These are phyloP conservation scores for Cheilosia vernalis DNA, from an alignment of 2,888 invertebrate genomes.

Conservation along the genomic window DNA sequence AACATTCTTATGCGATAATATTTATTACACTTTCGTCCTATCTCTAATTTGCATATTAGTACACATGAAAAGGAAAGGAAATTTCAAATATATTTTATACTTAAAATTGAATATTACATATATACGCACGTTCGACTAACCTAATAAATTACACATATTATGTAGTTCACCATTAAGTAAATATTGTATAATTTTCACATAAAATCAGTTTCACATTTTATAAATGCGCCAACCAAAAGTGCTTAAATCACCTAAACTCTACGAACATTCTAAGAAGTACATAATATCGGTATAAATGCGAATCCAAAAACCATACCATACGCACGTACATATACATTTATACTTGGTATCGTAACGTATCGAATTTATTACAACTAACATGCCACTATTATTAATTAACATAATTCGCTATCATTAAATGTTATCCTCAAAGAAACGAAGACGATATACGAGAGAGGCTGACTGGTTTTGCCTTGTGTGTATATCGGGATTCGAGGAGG, in stretches of 20 bases:
- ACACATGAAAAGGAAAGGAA: conserved; percentile 42
- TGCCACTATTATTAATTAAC: conserved; percentile 55
- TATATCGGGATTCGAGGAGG: conserved; percentile 9
- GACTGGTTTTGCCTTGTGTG: not conserved
- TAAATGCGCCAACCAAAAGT: conserved; percentile 20
- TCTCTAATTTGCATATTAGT: conserved; percentile 22
- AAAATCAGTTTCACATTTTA: conserved; percentile 38
- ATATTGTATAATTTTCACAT: conserved; percentile 30
- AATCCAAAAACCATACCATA: conserved; percentile 13
- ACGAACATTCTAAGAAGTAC: conserved; percentile 12
- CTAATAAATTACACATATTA: conserved; percentile 18
- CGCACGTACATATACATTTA: not conserved
- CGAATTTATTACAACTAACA: conserved; percentile 49
- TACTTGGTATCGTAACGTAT: conserved; percentile 40
- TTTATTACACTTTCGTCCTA: conserved; percentile 10
- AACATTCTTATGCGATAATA: not conserved
- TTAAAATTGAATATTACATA: conserved; percentile 1
- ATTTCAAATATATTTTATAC: conserved; percentile 28
- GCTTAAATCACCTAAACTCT: conserved; percentile 32
- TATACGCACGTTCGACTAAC: conserved; percentile 9
- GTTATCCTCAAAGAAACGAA: conserved; percentile 46
- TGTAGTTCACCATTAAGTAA: conserved; percentile 24
- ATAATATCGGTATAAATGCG: conserved; percentile 15
- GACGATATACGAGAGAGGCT: conserved; percentile 29
- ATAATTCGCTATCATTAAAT: conserved; percentile 60